These are phyloP conservation scores for Taenaris catops DNA, from an alignment of 2,888 invertebrate genomes.

Conservation along the genomic window DNA sequence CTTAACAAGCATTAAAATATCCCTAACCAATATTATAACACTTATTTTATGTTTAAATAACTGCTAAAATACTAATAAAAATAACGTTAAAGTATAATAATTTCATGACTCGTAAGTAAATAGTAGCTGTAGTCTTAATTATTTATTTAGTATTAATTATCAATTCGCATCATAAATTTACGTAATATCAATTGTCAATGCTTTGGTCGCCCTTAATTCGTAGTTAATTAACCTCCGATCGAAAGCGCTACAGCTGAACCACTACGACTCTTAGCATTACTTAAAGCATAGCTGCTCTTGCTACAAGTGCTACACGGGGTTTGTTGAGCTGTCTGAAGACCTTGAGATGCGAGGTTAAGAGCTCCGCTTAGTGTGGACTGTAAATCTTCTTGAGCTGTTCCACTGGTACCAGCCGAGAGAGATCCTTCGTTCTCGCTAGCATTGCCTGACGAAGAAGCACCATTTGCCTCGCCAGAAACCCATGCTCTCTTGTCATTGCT, in stretches of 20 bases:
- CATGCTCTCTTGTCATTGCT: neutral
- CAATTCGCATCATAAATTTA: no score
- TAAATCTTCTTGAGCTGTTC: constrained; percentile 20
- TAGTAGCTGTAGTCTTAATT: no score
- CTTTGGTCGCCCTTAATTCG: no score
- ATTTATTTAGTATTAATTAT: no score
- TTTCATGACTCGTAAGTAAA: no score
- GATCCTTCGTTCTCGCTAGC: neutral
- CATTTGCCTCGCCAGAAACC: constrained; percentile 1
- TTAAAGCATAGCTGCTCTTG: constrained; percentile 55
- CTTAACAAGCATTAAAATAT: no score
- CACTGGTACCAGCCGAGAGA: neutral
- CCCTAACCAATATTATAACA: no score
- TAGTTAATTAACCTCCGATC: constrained; percentile 55
- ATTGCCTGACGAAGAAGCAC: neutral
- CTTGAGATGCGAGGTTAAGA: constrained; percentile 49
- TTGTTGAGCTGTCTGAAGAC: constrained; percentile 39
- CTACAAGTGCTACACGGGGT: constrained; percentile 51
- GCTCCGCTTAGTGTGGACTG: constrained; percentile 46
- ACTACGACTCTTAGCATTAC: constrained; percentile 60
- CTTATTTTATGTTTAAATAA: no score
- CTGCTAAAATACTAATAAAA: no score
- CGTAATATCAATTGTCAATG: no score
- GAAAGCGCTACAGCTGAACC: constrained; percentile 64
- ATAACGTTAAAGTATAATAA: no score